phyloP scores from a whole-genome alignment of 2,888 invertebrate genomes.

The Eilema caniola region DNA sequence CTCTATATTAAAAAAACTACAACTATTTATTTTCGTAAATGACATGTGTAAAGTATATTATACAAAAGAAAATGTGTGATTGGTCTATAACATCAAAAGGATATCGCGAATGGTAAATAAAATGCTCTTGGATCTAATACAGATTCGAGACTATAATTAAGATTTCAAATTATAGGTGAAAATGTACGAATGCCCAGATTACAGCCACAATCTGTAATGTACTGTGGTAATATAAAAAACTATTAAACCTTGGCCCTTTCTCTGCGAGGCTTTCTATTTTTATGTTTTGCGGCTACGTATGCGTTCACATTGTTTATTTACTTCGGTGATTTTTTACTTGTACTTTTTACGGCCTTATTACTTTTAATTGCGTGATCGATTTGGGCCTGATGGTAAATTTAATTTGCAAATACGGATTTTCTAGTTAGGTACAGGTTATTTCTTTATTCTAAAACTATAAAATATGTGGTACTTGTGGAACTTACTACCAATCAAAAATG shows the following conservation, averaged over 20 bases:
- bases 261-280: conserved; percentile 71
- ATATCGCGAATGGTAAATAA: conserved; percentile 28
- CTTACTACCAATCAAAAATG: too few species aligned
- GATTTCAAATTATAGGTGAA: conserved; percentile 71
- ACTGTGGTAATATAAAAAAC: conserved; percentile 68
- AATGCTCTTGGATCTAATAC: conserved; percentile 48
- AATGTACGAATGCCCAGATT: conserved; percentile 65
- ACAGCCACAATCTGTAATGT: conserved; percentile 66
- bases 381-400: conserved; percentile 2
- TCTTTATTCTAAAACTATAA: too few species aligned
- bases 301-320: conserved; percentile 45
- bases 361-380: conserved; percentile 11
- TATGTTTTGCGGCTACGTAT: conserved; percentile 55
- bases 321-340: conserved; percentile 27
- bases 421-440: too few species aligned
- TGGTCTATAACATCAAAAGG: conserved; percentile 23
- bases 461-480: too few species aligned
- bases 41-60: conserved; percentile 11
- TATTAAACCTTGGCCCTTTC: conserved; percentile 66
- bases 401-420: conserved; percentile 13
- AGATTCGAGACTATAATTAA: conserved; percentile 66
- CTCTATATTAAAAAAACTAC: too few species aligned
- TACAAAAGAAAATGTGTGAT: conserved; percentile 18
- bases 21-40: neutral
- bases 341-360: conserved; percentile 14